Conservation (phyloP, 2,113 vertebrate species). For the Elephantulus edwardii region DNA sequence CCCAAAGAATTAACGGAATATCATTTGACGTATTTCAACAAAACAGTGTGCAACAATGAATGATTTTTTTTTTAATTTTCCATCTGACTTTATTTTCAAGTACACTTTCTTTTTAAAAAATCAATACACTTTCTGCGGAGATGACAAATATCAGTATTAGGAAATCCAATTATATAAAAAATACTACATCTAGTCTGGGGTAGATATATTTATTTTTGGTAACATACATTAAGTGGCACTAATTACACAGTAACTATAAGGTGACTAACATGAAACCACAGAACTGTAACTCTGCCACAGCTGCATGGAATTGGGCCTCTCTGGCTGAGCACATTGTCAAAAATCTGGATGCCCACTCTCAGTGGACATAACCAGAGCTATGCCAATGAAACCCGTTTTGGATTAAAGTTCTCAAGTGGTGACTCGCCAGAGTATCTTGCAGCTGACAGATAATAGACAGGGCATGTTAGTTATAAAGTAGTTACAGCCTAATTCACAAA, state of each 20-base stretch:
- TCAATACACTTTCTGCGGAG: conserved; percentile 84
- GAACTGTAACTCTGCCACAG: conserved; percentile 85
- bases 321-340: conserved; percentile 81
- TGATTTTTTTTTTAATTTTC: no score
- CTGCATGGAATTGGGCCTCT: conserved; percentile 80
- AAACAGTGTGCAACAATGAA: no score
- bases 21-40: no score
- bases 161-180: conserved; percentile 92
- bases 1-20: no score
- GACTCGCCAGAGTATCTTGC: conserved; percentile 79
- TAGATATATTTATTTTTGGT: conserved; percentile 91
- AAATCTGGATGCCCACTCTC: conserved; percentile 73
- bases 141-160: conserved; percentile 90
- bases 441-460: conserved; percentile 80
- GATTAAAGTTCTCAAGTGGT: conserved; percentile 80
- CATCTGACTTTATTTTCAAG: conserved; percentile 88
- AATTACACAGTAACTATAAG: conserved; percentile 90
- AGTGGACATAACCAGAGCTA: no score
- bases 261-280: conserved; percentile 89
- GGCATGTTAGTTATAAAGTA: conserved; percentile 86
- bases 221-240: conserved; percentile 90
- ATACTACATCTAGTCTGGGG: conserved; percentile 88
- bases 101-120: conserved; percentile 85
- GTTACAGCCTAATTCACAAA: conserved; percentile 87
- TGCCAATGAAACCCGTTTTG: conserved; percentile 61